Evolutionary conservation across 2,888 invertebrate genomes (phyloP).

Genomic region (Cacoxenus indagator): DNA sequence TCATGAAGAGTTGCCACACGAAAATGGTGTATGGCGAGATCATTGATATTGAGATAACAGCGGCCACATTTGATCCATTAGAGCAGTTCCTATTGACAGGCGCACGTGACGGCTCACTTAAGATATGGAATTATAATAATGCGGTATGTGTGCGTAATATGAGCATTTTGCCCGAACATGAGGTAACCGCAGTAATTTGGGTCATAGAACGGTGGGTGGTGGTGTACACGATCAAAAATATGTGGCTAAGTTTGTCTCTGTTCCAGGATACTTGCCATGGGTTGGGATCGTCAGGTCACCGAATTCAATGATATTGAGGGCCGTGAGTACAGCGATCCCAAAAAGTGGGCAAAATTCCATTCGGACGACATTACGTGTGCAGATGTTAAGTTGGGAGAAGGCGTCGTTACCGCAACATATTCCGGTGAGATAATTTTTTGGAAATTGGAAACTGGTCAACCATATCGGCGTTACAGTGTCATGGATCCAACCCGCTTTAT

Average conservation of each 20-base stretch:
- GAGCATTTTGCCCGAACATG: constrained; percentile 75
- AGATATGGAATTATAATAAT: constrained; percentile 88
- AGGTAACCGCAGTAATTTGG: constrained; percentile 75
- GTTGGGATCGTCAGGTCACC: constrained; percentile 83
- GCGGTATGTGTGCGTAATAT: constrained; percentile 81
- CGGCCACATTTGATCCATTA: constrained; percentile 76
- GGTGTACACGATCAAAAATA: background rate
- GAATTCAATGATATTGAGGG: constrained; percentile 76
- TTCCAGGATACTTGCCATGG: constrained; percentile 79
- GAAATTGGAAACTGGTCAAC: constrained; percentile 86
- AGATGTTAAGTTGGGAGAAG: constrained; percentile 76
- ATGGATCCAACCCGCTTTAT: constrained; percentile 68
- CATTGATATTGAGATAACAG: constrained; percentile 67
- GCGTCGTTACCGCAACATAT: constrained; percentile 81
- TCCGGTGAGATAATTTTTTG: constrained; percentile 86
- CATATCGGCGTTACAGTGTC: constrained; percentile 73
- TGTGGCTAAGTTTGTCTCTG: background rate
- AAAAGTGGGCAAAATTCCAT: constrained; percentile 81
- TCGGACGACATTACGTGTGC: constrained; percentile 82
- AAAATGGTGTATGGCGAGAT: constrained; percentile 77
- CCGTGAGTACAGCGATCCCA: constrained; percentile 74
- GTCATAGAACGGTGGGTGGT: constrained; percentile 73
- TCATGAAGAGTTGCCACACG: constrained; percentile 81
- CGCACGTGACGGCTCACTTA: constrained; percentile 81
- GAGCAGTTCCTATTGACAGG: constrained; percentile 82